Evolutionary conservation across 2,888 invertebrate genomes (phyloP).

Genomic region (Lathronympha strigana): DNA sequence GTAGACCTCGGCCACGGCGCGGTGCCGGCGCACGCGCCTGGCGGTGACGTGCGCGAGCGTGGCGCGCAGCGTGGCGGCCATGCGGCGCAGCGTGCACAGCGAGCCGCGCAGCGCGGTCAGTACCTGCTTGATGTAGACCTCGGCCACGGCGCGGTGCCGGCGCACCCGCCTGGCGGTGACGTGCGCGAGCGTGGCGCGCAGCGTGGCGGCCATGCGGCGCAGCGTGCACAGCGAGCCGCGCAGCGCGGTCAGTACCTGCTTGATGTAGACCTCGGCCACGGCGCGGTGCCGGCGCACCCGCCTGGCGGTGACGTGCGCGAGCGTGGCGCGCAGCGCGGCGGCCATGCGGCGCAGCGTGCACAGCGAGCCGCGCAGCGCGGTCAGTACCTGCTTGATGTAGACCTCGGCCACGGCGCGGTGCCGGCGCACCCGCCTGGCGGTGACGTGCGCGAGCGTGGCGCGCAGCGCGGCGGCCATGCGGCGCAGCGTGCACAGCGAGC

Average conservation of each 20-base stretch:
- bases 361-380: conserved; percentile 94
- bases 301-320: conserved; percentile 63
- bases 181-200: conserved; percentile 88
- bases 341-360: conserved; percentile 96
- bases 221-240: conserved; percentile 93
- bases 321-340: conserved; percentile 90
- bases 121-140: no score
- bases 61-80: conserved; percentile 95
- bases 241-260: no score
- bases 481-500: conserved; percentile 92
- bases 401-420: conserved; percentile 92
- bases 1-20: conserved; percentile 95
- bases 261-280: conserved; percentile 96
- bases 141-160: conserved; percentile 88
- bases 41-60: conserved; percentile 75
- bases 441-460: conserved; percentile 85
- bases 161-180: conserved; percentile 65
- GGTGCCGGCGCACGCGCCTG: conserved; percentile 68
- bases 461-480: conserved; percentile 95
- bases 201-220: conserved; percentile 93
- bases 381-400: conserved; percentile 88
- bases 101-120: conserved; percentile 96
- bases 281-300: conserved; percentile 80
- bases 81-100: conserved; percentile 91
- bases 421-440: conserved; percentile 66